Evolutionary conservation across 2,888 invertebrate species (phyloP).

Genomic region (Thalpophila matura): DNA sequence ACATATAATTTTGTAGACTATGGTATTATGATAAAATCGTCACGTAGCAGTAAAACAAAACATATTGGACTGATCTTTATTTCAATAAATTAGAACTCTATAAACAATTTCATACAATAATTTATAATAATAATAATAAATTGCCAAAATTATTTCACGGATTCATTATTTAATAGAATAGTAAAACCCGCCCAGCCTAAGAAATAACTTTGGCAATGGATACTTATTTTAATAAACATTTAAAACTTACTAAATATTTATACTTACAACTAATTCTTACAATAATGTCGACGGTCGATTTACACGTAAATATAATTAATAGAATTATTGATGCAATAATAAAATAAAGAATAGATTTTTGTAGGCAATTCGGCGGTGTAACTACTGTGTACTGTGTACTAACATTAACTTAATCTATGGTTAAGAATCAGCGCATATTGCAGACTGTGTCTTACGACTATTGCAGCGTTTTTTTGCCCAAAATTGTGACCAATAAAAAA

Average conservation of each 20-base stretch:
- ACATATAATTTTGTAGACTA: too few relatives aligned
- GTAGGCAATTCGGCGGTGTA: constrained; percentile 21
- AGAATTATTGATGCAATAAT: constrained; percentile 32
- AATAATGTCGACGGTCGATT: constrained; percentile 57
- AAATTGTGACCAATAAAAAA: neutral
- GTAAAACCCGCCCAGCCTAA: constrained; percentile 84
- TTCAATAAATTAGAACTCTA: constrained; percentile 60
- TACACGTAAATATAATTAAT: constrained; percentile 47
- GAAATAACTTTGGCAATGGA: constrained; percentile 77
- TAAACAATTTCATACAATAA: constrained; percentile 58
- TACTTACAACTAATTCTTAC: constrained; percentile 53
- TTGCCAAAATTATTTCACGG: constrained; percentile 80
- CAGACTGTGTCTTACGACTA: neutral
- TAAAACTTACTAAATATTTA: constrained; percentile 47
- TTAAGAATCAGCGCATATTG: constrained; percentile 41
- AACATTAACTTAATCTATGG: constrained; percentile 42
- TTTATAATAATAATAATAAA: constrained; percentile 62
- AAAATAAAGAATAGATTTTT: constrained; percentile 17
- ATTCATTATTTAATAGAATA: constrained; percentile 62
- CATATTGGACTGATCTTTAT: constrained; percentile 58
- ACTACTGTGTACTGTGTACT: constrained; percentile 35
- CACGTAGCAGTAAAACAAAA: constrained; percentile 16
- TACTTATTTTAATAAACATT: constrained; percentile 58
- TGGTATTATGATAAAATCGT: too few relatives aligned
- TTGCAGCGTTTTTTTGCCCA: too few relatives aligned